Percentiles rank a stretch among this genome's conserved stretches.
Evolutionary conservation across 1,140 invertebrate species (phyloP).

Genomic region (Ectropis grisescens): DNA sequence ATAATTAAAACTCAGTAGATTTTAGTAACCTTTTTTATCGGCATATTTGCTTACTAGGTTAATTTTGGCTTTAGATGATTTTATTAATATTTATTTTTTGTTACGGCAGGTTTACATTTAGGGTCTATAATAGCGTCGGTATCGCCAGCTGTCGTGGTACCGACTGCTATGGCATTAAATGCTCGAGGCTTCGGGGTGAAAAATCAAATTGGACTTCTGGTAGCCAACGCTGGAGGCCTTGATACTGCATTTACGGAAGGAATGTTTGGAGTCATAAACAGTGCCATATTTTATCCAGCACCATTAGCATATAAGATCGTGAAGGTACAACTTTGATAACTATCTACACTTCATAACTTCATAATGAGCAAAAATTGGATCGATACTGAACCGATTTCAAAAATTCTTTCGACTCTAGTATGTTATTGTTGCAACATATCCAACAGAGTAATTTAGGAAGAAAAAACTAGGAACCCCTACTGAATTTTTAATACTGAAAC

Average conservation of each 20-base stretch:
- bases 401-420: conserved; percentile 1
- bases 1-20: too few species aligned
- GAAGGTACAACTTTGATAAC: too few species aligned
- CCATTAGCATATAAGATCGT: conserved; percentile 68
- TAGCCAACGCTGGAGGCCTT: conserved; percentile 88
- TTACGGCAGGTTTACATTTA: conserved; percentile 75
- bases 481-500: too few species aligned
- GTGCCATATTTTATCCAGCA: conserved; percentile 85
- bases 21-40: too few species aligned
- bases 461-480: too few species aligned
- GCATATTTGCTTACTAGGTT: too few species aligned
- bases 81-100: too few species aligned
- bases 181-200: conserved; percentile 87
- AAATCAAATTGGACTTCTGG: conserved; percentile 93
- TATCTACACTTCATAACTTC: too few species aligned
- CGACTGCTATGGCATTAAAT: conserved; percentile 85
- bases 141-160: conserved; percentile 94
- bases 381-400: too few species aligned
- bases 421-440: conserved; percentile 2
- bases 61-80: too few species aligned
- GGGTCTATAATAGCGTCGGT: conserved; percentile 91
- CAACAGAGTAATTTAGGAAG: too few species aligned
- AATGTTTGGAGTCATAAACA: conserved; percentile 88
- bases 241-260: conserved; percentile 92
- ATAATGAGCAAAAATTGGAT: too few species aligned